Base-by-base conservation (phyloP, 2,113 vertebrate genomes). In the Daphoenositta chrysoptera region DNA sequence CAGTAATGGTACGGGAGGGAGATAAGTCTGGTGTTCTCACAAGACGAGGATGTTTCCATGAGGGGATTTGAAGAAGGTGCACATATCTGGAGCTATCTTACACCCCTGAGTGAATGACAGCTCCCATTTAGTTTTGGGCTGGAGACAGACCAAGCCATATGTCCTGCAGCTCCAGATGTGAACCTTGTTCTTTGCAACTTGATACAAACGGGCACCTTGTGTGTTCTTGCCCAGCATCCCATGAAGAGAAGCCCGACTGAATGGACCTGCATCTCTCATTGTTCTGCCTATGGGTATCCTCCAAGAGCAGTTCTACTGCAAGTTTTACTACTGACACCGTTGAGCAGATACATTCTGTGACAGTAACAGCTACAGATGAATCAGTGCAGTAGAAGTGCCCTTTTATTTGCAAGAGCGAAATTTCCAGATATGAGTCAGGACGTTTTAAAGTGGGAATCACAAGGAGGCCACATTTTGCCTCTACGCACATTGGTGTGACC, bases 391-490 rank as follows among this genome's bases (percentile, higher is more conserved):
- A 50, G 26, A 63, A 73, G 1, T 45, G 12, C 24, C 63, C 51
- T 90, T 79, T 70, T 61, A 65, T 76, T 92, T 89, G 37, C 45
- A 61, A 44, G 40, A 64, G 26, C 44, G n/a, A 83, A 50, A 69
- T 80, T 93, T 91, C 58, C 63, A 94, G 66, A 5, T 65, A 69
- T 66, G 71, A 75, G 57, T 78, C 76, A 69, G 51, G 33, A 66
- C 33, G 28, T 47, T 86, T 71, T 57, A 68, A 71, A 48, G 24
- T 58, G 45, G 44, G 6, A 63, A 77, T 77, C 71, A 54, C 35
- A 90, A 63, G 21, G 9, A 83, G 64, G 64, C 11, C 22, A 75
- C 2, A 15, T 83, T 70, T 88, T 90, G 30, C 64, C 51, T 54
- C 63, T 45, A 39, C 83, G 68, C 72, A 66, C 56, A 28, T 70